Evolutionary conservation across 2,113 vertebrate genomes (phyloP).

Genomic region (Sorex fumeus): DNA sequence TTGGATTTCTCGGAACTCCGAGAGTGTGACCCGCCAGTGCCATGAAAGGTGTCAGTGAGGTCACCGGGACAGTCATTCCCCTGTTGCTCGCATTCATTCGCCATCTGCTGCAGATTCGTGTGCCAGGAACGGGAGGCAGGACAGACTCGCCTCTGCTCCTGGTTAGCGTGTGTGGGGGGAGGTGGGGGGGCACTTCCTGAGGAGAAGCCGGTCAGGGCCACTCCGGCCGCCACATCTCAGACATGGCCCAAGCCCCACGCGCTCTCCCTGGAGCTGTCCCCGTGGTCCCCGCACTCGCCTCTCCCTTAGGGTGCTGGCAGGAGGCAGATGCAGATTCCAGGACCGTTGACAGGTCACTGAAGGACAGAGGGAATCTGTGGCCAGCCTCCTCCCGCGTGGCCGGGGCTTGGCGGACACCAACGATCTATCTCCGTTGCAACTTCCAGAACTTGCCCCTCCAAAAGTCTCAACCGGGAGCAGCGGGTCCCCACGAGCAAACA

Average conservation of each 20-base stretch:
- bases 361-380: background rate
- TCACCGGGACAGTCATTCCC: conserved; percentile 59
- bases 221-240: conserved; percentile 60
- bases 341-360: background rate
- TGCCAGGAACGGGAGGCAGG: conserved; percentile 77
- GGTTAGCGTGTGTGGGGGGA: conserved; percentile 83
- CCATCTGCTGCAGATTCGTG: conserved; percentile 79
- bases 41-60: conserved; percentile 75
- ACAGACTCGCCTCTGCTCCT: conserved; percentile 67
- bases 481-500: too few species aligned
- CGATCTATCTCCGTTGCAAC: background rate
- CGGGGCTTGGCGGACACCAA: background rate
- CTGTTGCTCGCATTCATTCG: conserved; percentile 57
- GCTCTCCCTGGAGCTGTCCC: conserved; percentile 57
- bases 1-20: conserved; percentile 56
- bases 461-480: background rate
- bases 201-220: conserved; percentile 73
- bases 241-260: conserved; percentile 49
- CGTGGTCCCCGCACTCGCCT: too few species aligned
- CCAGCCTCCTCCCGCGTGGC: background rate
- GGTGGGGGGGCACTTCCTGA: conserved; percentile 64
- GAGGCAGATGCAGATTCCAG: background rate
- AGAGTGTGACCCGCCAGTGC: conserved; percentile 68
- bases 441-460: background rate
- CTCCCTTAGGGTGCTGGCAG: background rate